Base-by-base conservation (phyloP, 2,888 invertebrate species). In the Drosophila meridiana region DNA sequence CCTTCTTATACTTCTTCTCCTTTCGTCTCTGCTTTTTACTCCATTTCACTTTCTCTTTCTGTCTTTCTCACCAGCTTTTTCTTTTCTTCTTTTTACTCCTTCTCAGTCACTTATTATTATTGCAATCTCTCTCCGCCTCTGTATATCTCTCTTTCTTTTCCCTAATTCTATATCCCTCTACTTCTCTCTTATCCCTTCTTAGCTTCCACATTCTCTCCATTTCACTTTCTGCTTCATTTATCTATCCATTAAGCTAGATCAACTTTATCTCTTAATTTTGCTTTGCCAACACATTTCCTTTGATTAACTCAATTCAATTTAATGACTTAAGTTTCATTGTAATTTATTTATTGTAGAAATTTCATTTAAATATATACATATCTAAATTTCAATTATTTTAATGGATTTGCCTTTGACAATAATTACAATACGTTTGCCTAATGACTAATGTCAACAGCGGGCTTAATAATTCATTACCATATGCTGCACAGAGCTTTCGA, bases 401-500 rank as follows among this genome's bases (percentile, higher is more conserved):
- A 60, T 60, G 34, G 34, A 58, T 47, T 58, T 32, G 28, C 5
- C 30, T 38, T 7, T 58, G 38, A 45, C 38, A 63, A 63, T 55
- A 67, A 67, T 47, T 45, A 53, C 36, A 68, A 36, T 50, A 76
- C 63, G 73, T 78, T 80, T 80, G 56, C 55, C 63, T 53, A 53
- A 66, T 59, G 61, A 73, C 59, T 65, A 64, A 73, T 76, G 76
- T 65, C 76, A 73, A 69, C 80, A 73, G 69, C 69, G 26, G 61
- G 66, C 50, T 81, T 77, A 79, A 73, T 83, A 83, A 82, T 83
- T 85, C 85, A 85, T 83, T 64, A 62, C 67, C 58, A 76, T 71
- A 73, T 73, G 82, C 52, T n/a, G 56, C 73, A 52, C 73, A 59
- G 65, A 62, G 55, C 52, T 67, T 26, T 67, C 26, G 42, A 64